phyloP scores from a whole-genome alignment of 2,797 vertebrate species.

The Myotis daubentonii region DNA sequence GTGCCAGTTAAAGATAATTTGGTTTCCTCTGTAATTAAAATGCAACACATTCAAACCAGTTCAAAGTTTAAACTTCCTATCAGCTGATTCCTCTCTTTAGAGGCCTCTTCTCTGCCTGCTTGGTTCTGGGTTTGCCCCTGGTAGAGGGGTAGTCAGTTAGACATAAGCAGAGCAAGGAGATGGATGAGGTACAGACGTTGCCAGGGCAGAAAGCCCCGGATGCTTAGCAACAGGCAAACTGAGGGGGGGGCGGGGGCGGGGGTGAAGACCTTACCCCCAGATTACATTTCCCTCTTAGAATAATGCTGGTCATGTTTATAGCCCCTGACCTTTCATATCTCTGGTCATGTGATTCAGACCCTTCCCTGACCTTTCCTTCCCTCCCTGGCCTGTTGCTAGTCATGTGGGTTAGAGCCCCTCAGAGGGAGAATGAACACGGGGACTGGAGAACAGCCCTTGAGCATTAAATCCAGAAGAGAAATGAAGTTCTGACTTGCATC shows the following conservation, averaged over 20 bases:
- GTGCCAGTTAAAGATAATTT: slow-evolving; percentile 5
- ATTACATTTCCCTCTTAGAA: neutral
- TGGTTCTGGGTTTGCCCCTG: neutral
- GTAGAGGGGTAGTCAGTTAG: neutral
- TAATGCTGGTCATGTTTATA: neutral
- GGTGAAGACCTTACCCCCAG: neutral
- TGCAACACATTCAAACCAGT: neutral
- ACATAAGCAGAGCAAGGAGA: neutral
- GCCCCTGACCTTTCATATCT: neutral
- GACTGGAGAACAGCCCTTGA: neutral
- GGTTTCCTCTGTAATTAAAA: neutral
- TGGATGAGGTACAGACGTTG: neutral
- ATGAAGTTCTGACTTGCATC: neutral
- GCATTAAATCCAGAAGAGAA: neutral
- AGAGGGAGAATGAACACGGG: neutral
- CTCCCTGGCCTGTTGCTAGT: neutral
- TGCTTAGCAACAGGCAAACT: neutral
- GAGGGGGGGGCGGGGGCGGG: too few relatives aligned
- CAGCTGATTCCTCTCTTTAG: neutral
- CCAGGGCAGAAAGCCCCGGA: neutral
- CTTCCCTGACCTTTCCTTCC: neutral
- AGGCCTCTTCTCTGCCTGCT: neutral
- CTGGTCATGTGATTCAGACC: neutral
- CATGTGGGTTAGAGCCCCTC: neutral
- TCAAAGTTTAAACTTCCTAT: neutral